A percentile compares a stretch with the other conserved stretches of the same genome.
Conservation (phyloP, 2,797 vertebrate species). For the Microhierax caerulescens region DNA sequence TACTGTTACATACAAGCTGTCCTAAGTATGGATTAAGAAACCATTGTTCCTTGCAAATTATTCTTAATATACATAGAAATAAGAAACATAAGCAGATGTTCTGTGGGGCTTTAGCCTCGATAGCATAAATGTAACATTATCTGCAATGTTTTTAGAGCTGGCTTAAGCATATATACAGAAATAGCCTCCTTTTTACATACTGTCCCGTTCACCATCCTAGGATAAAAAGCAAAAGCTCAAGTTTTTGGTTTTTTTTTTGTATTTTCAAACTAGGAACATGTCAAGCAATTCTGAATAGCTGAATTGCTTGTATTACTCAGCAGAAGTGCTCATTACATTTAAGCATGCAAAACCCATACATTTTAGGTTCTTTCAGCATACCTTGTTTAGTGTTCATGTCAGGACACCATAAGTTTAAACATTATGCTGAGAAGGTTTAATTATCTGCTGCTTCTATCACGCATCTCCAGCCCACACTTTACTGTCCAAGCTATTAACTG, state of each 20-base stretch:
- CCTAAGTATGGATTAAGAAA: not conserved
- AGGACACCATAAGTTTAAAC: not conserved
- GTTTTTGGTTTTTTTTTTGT: not conserved
- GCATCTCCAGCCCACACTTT: not conserved
- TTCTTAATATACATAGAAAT: not conserved
- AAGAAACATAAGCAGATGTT: not conserved
- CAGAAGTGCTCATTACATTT: not conserved
- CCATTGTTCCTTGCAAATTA: not conserved
- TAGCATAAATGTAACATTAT: not conserved
- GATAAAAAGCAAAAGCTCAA: not conserved
- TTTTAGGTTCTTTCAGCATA: not conserved
- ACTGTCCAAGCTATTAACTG: conserved; percentile 13
- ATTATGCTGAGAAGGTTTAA: not conserved
- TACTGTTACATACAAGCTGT: not conserved
- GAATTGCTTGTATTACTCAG: not conserved
- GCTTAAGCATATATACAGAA: not conserved
- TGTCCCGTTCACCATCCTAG: not conserved
- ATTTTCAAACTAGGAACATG: not conserved
- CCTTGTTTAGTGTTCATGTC: not conserved
- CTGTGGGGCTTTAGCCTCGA: not conserved
- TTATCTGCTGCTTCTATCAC: not conserved
- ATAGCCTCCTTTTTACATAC: not conserved
- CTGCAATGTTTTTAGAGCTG: not conserved
- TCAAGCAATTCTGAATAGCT: not conserved
- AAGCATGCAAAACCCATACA: not conserved